phyloP scores from a whole-genome alignment of 2,113 vertebrate species.

The Mormyrus lacerda region DNA sequence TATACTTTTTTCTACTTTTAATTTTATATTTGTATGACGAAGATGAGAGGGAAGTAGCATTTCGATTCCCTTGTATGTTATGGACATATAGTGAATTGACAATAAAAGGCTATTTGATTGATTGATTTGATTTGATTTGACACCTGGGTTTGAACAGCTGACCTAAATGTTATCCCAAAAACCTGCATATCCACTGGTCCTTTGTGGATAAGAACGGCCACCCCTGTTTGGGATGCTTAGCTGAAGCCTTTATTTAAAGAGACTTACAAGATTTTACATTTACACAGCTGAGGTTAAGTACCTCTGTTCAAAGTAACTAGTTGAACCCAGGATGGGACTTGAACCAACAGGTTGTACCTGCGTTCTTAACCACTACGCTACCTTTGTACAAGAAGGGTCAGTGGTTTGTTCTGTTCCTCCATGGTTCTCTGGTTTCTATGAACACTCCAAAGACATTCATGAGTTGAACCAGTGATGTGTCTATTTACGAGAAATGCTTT shows the following conservation, averaged over 20 bases:
- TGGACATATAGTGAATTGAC: too few species aligned
- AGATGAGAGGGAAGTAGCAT: too few species aligned
- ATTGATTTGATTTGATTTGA: too few species aligned
- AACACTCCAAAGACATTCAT: not conserved
- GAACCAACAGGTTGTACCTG: not conserved
- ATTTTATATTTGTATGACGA: too few species aligned
- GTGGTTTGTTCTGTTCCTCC: not conserved
- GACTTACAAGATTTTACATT: not conserved
- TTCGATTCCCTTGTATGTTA: too few species aligned
- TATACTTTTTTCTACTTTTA: too few species aligned
- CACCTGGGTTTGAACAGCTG: not conserved
- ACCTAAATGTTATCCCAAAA: not conserved
- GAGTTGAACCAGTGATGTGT: not conserved
- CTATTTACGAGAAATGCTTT: not conserved
- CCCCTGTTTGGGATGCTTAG: not conserved
- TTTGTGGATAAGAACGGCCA: not conserved
- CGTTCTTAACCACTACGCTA: not conserved
- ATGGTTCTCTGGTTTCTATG: not conserved
- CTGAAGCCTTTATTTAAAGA: not conserved
- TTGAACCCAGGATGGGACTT: not conserved
- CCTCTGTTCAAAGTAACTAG: not conserved
- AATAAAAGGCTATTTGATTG: too few species aligned
- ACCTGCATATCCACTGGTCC: not conserved
- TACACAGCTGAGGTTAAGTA: not conserved
- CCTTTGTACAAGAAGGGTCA: not conserved